Evolutionary conservation across 2,888 invertebrate species (phyloP).

Genomic region (Thera obeliscata): DNA sequence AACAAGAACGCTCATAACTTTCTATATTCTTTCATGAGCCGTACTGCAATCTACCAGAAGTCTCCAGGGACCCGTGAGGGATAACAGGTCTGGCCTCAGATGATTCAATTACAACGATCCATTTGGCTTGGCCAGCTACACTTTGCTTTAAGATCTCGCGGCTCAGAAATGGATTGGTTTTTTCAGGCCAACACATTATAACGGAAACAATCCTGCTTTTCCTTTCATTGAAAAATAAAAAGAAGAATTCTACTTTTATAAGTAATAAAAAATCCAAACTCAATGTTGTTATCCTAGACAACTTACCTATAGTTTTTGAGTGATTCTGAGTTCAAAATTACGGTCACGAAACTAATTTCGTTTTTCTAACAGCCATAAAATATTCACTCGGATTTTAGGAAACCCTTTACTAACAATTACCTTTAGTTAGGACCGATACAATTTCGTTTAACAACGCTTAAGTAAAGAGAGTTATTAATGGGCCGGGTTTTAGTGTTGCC

Average conservation of each 20-base stretch:
- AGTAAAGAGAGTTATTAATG: constrained; percentile 51
- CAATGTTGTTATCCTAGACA: neutral
- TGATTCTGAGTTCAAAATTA: too few species aligned
- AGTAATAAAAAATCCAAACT: neutral
- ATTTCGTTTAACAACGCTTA: constrained; percentile 39
- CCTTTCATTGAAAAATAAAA: too few species aligned
- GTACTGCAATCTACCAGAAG: constrained; percentile 38
- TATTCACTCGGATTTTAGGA: neutral
- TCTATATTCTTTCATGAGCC: constrained; percentile 44
- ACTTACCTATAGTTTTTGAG: too few species aligned
- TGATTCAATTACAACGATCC: constrained; percentile 48
- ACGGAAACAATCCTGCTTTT: constrained; percentile 24
- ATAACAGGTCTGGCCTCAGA: constrained; percentile 40
- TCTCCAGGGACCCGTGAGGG: constrained; percentile 34
- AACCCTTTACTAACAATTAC: constrained; percentile 19
- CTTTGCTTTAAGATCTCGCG: constrained; percentile 40
- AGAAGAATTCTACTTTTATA: constrained; percentile 17
- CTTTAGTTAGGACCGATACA: constrained; percentile 28
- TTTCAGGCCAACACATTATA: constrained; percentile 27
- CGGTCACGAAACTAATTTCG: too few species aligned
- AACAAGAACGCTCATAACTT: constrained; percentile 34
- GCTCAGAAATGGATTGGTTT: constrained; percentile 39
- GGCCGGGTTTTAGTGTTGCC: constrained; percentile 47
- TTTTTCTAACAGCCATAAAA: neutral
- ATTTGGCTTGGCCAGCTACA: constrained; percentile 38